Percentiles rank a stretch among this genome's conserved stretches.
phyloP scores from a whole-genome alignment of 2,797 vertebrate species.

The Rhynchonycteris naso region DNA sequence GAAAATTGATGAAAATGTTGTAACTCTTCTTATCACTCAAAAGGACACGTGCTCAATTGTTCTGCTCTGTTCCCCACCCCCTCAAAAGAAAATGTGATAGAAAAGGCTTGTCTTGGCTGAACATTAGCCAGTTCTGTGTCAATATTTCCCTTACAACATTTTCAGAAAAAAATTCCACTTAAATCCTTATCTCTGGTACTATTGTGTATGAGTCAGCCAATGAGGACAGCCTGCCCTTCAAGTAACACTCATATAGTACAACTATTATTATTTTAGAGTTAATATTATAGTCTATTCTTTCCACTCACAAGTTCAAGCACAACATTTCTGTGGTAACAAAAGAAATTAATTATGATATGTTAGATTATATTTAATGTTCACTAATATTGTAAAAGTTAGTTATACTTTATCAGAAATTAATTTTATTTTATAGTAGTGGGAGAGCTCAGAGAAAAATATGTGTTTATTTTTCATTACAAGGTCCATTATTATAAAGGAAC shows the following conservation, averaged over 20 bases:
- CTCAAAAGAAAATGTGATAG: neutral
- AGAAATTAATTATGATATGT: neutral
- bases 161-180: conserved; percentile 22
- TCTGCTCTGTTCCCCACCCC: neutral
- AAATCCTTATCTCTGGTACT: neutral
- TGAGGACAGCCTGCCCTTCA: neutral
- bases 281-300: neutral
- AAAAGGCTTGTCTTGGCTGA: neutral
- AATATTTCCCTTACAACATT: neutral
- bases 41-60: neutral
- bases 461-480: conserved; percentile 41
- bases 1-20: neutral
- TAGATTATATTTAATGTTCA: neutral
- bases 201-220: neutral
- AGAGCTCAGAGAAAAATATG: conserved; percentile 38
- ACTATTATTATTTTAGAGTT: conserved; percentile 23
- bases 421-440: conserved; percentile 23
- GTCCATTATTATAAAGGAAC: conserved; percentile 43
- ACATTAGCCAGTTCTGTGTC: neutral
- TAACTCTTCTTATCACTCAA: neutral
- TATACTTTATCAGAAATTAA: conserved; percentile 53
- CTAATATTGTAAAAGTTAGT: neutral
- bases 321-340: neutral
- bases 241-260: neutral
- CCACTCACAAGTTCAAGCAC: neutral